Evolutionary conservation across 2,888 invertebrate species (phyloP).

Genomic region (Entomobrya multifasciata): DNA sequence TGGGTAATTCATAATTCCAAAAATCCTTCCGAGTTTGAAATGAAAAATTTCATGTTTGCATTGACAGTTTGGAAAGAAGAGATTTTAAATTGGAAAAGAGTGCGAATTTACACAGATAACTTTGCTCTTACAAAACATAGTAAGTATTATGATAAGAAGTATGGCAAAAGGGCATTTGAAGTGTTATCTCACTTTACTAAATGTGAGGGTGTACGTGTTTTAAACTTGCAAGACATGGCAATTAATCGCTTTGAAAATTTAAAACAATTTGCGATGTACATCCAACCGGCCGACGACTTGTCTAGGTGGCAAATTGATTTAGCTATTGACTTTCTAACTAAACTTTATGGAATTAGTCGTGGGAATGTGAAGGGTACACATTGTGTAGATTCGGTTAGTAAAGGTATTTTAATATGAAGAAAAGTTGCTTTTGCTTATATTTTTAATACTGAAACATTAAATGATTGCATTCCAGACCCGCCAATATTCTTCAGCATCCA

Average conservation of each 20-base stretch:
- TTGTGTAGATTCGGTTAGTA: neutral
- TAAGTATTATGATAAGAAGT: neutral
- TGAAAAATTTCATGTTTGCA: slow-evolving; percentile 70
- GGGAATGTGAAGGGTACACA: slow-evolving; percentile 35
- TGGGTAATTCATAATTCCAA: slow-evolving; percentile 43
- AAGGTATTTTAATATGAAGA: too few relatives aligned
- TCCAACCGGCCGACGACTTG: slow-evolving; percentile 69
- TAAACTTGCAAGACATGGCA: neutral
- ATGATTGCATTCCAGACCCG: too few relatives aligned
- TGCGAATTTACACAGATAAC: slow-evolving; percentile 43
- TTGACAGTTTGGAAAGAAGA: slow-evolving; percentile 61
- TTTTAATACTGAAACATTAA: too few relatives aligned
- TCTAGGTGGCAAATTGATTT: slow-evolving; percentile 31
- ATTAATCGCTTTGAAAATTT: slow-evolving; percentile 28
- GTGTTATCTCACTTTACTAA: slow-evolving; percentile 1
- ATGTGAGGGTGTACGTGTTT: slow-evolving; percentile 30
- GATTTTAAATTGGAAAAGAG: slow-evolving; percentile 15
- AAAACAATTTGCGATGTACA: slow-evolving; percentile 53
- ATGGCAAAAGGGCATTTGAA: slow-evolving; percentile 20
- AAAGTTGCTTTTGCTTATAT: too few relatives aligned
- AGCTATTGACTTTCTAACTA: slow-evolving; percentile 15
- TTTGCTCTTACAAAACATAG: neutral
- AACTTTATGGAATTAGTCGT: slow-evolving; percentile 27
- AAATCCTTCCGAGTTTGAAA: slow-evolving; percentile 56
- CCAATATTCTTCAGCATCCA: too few relatives aligned